These are phyloP conservation scores for Andrena trimmerana DNA, from an alignment of 2,888 invertebrate genomes.

Conservation along the genomic window DNA sequence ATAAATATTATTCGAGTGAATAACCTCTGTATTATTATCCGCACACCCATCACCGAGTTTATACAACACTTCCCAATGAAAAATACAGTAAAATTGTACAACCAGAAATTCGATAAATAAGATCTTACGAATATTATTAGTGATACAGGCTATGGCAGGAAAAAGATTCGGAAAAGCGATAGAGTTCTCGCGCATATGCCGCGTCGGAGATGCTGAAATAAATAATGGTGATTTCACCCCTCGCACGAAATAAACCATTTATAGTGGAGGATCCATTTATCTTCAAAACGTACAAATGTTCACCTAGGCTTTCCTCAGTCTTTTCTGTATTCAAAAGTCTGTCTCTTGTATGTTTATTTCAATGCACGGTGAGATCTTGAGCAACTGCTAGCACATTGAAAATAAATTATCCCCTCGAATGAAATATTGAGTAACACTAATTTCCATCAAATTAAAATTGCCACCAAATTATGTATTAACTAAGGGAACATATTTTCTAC, in stretches of 20 bases:
- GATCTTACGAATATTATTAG: background rate
- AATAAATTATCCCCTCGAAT: too few species aligned
- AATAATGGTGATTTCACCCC: constrained; percentile 6
- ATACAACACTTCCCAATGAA: too few species aligned
- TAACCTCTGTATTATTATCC: too few species aligned
- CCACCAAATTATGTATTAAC: too few species aligned
- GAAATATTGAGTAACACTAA: too few species aligned
- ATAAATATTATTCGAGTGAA: too few species aligned
- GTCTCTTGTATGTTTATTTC: background rate
- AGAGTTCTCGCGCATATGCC: background rate
- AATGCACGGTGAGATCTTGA: background rate
- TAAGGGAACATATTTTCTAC: too few species aligned
- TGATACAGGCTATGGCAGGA: background rate
- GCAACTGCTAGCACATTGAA: too few species aligned
- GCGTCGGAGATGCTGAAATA: constrained; percentile 4
- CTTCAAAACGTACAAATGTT: background rate
- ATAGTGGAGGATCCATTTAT: constrained; percentile 4
- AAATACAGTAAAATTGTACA: too few species aligned
- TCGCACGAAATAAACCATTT: constrained; percentile 16
- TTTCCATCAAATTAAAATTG: too few species aligned
- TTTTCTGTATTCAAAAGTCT: background rate
- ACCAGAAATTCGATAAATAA: background rate
- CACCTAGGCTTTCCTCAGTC: background rate
- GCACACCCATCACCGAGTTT: too few species aligned
- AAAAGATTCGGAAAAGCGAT: background rate